A percentile compares a stretch with the other conserved stretches of the same genome.
Conservation (phyloP, 2,888 invertebrate species). For the Caradrina kadenii region DNA sequence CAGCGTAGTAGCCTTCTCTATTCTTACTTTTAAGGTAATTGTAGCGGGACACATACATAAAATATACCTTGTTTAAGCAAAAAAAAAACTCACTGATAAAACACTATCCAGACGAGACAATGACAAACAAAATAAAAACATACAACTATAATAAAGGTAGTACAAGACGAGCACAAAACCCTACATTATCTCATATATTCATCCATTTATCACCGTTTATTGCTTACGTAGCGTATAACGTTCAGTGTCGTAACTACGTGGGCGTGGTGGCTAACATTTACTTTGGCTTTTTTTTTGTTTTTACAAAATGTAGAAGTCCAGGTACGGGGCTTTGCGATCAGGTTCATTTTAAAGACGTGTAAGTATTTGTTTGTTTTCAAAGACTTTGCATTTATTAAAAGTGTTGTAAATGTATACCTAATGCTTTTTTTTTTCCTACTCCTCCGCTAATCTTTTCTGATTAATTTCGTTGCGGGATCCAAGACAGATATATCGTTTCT, state of each 20-base stretch:
- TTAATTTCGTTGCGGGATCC: too few relatives aligned
- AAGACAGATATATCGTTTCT: too few relatives aligned
- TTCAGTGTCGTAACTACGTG: slow-evolving; percentile 47
- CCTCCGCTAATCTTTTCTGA: too few relatives aligned
- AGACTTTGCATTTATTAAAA: not conserved
- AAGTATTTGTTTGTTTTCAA: not conserved
- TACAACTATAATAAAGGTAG: slow-evolving; percentile 37
- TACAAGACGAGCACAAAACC: slow-evolving; percentile 44
- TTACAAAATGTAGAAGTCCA: slow-evolving; percentile 20
- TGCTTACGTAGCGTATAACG: slow-evolving; percentile 37
- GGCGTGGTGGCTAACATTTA: slow-evolving; percentile 51
- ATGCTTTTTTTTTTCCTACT: too few relatives aligned
- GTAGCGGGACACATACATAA: too few relatives aligned
- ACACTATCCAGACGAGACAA: slow-evolving; percentile 2
- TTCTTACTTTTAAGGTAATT: too few relatives aligned
- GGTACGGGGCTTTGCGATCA: slow-evolving; percentile 25
- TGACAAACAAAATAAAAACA: slow-evolving; percentile 16
- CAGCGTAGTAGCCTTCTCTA: too few relatives aligned
- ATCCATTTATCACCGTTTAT: slow-evolving; percentile 62
- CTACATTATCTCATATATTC: slow-evolving; percentile 53
- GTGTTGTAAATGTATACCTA: not conserved
- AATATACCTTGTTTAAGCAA: not conserved
- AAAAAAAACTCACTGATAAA: not conserved
- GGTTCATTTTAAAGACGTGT: slow-evolving; percentile 21
- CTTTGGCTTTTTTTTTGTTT: slow-evolving; percentile 43